Evolutionary conservation across 2,113 vertebrate genomes (phyloP).

Genomic region (Scomber colias): DNA sequence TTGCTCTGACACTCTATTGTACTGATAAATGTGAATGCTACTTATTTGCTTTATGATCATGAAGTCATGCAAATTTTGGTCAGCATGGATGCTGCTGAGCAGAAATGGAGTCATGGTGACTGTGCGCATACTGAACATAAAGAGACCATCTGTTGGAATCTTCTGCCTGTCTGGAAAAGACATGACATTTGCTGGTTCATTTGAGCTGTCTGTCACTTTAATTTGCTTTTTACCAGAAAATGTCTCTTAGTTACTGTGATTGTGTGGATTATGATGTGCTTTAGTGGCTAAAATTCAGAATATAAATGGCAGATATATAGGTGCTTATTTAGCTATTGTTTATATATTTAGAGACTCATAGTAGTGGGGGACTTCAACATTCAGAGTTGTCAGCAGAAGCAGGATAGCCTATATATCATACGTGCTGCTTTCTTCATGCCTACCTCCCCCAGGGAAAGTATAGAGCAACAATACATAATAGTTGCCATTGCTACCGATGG

Average conservation of each 20-base stretch:
- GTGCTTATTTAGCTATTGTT: neutral
- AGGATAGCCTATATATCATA: conserved; percentile 64
- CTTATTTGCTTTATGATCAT: conserved; percentile 27
- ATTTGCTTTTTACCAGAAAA: conserved; percentile 30
- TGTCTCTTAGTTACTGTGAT: conserved; percentile 36
- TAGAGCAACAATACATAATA: conserved; percentile 61
- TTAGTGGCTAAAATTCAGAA: neutral
- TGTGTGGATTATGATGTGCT: conserved; percentile 27
- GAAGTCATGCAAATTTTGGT: conserved; percentile 30
- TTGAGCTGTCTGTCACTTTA: conserved; percentile 70
- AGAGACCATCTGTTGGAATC: conserved; percentile 68
- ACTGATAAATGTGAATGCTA: conserved; percentile 41
- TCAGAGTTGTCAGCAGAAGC: conserved; percentile 50
- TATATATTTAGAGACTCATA: neutral
- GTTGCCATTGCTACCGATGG: conserved; percentile 55
- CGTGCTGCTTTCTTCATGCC: conserved; percentile 24
- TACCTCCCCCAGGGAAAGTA: conserved; percentile 43
- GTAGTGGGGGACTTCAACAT: conserved; percentile 8
- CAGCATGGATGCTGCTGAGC: conserved; percentile 32
- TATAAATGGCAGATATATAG: neutral
- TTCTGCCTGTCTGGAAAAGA: conserved; percentile 57
- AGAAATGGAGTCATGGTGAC: conserved; percentile 35
- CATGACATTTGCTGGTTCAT: conserved; percentile 71
- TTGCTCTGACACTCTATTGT: conserved; percentile 4
- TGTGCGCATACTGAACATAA: conserved; percentile 41